Evolutionary conservation across 1,140 invertebrate species (phyloP).

Genomic region (Brachionus calyciflorus): DNA sequence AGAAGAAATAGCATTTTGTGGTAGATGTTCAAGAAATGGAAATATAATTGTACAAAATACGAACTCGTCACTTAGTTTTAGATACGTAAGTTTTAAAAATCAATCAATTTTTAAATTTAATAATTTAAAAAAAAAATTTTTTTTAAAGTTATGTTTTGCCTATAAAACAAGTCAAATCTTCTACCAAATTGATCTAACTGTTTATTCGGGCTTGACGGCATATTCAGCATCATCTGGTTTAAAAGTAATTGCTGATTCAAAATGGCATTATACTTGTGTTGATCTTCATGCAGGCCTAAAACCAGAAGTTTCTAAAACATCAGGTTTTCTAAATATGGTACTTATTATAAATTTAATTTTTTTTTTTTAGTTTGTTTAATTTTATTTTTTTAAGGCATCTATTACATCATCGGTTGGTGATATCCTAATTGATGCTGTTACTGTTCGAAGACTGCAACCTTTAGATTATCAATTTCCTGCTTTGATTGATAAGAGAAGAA

Average conservation of each 20-base stretch:
- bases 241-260: background rate
- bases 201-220: background rate
- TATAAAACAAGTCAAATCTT: background rate
- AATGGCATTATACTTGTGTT: constrained; percentile 7
- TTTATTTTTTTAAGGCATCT: background rate
- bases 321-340: background rate
- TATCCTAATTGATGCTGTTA: background rate
- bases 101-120: background rate
- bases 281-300: background rate
- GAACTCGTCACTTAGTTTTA: background rate
- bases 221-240: background rate
- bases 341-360: background rate
- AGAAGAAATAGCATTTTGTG: constrained; percentile 18
- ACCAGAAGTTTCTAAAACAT: background rate
- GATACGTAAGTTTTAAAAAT: background rate
- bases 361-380: background rate
- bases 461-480: background rate
- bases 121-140: background rate
- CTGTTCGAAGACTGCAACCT: background rate
- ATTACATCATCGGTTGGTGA: background rate
- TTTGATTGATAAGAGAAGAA: background rate
- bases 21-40: background rate
- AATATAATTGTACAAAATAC: background rate
- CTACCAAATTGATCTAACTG: background rate
- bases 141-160: background rate